Evolutionary conservation across 1,140 invertebrate genomes (phyloP).

Genomic region (Bemisia tabaci): DNA sequence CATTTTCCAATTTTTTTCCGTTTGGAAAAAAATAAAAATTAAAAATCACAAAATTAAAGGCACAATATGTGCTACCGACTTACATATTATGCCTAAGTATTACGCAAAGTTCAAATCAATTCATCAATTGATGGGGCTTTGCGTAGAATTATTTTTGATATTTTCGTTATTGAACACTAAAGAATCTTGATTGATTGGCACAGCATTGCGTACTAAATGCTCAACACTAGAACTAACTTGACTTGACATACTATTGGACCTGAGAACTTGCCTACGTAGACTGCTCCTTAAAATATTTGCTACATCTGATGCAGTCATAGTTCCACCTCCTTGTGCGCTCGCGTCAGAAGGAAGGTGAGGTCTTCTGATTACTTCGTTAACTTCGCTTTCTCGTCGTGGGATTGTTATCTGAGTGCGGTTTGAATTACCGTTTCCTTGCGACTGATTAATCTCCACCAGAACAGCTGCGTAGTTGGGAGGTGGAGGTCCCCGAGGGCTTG

Average conservation of each 20-base stretch:
- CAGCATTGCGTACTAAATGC: conserved; percentile 41
- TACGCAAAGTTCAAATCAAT: not conserved
- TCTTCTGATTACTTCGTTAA: conserved; percentile 9
- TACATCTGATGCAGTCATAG: conserved; percentile 40
- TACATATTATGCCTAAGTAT: too few species aligned
- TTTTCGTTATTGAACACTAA: not conserved
- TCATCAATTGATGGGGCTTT: not conserved
- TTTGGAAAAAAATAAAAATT: not conserved
- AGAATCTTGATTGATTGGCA: conserved; percentile 38
- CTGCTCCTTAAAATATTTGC: conserved; percentile 42
- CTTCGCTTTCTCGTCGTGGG: conserved; percentile 3
- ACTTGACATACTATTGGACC: conserved; percentile 24
- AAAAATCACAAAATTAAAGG: not conserved
- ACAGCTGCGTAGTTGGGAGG: conserved; percentile 49
- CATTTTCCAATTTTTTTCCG: not conserved
- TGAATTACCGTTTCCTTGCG: conserved; percentile 21
- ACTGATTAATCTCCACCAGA: conserved; percentile 42
- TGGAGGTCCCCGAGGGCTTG: conserved; percentile 28
- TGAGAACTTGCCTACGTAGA: conserved; percentile 35
- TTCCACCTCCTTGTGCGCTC: conserved; percentile 14
- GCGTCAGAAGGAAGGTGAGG: not conserved
- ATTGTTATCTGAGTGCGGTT: conserved; percentile 7
- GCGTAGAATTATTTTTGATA: not conserved
- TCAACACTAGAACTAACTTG: conserved; percentile 29
- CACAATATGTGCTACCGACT: too few species aligned